These are phyloP conservation scores for Eleutherodactylus coqui DNA, from an alignment of 2,797 vertebrate species.

Conservation along the genomic window DNA sequence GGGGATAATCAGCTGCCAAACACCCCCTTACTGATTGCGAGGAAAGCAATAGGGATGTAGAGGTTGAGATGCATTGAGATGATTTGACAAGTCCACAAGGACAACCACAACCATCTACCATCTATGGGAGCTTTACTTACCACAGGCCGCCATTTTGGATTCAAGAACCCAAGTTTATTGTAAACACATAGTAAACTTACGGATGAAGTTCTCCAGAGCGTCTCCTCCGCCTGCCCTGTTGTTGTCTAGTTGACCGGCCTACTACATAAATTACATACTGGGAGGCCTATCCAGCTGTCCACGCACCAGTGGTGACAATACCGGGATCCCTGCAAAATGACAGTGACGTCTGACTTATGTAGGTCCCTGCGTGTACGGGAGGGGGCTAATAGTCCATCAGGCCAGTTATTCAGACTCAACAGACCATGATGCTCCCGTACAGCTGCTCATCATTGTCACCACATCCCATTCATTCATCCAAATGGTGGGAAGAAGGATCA, in stretches of 20 bases:
- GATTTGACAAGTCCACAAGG: too few relatives aligned
- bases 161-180: not conserved
- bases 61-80: too few relatives aligned
- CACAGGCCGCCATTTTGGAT: not conserved
- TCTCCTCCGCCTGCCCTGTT: not conserved
- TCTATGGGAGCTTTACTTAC: not conserved
- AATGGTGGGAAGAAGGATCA: conserved; percentile 62
- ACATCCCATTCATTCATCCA: conserved; percentile 59
- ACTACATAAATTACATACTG: conserved; percentile 15
- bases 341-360: not conserved
- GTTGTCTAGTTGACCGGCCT: not conserved
- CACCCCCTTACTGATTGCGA: too few relatives aligned
- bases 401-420: conserved; percentile 60
- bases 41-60: too few relatives aligned
- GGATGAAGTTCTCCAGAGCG: not conserved
- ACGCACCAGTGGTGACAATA: not conserved
- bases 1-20: not conserved
- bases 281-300: not conserved
- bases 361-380: conserved; percentile 62
- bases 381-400: conserved; percentile 60
- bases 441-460: conserved; percentile 60
- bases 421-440: conserved; percentile 61
- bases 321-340: not conserved
- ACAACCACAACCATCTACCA: too few relatives aligned
- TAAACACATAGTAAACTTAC: not conserved